Evolutionary conservation across 2,797 vertebrate species (phyloP).

Genomic region (Parauchenoglanis punctatus): DNA sequence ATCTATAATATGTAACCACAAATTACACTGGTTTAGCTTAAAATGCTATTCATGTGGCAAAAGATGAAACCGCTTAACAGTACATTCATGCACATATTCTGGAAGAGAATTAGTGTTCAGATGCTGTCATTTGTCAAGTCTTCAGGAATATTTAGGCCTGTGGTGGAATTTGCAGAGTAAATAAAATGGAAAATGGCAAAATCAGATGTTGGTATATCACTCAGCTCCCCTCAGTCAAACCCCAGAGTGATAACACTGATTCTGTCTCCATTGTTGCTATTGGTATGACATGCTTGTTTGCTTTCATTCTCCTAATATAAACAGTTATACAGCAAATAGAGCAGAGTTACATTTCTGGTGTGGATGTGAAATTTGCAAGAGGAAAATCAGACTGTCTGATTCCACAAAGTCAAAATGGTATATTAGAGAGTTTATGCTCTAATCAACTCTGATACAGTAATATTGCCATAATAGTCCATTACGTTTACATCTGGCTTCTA

Average conservation of each 20-base stretch:
- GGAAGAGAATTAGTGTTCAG: neutral
- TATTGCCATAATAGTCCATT: neutral
- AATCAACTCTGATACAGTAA: neutral
- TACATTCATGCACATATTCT: neutral
- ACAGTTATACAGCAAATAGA: neutral
- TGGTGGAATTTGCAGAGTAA: neutral
- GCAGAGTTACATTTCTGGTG: neutral
- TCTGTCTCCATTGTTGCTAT: neutral
- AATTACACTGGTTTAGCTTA: neutral
- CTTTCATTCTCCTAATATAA: neutral
- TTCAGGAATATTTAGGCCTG: neutral
- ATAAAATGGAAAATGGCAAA: neutral
- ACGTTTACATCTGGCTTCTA: neutral
- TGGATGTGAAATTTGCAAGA: neutral
- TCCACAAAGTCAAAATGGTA: neutral
- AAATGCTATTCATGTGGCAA: neutral
- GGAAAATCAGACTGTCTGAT: neutral
- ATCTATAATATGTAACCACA: neutral
- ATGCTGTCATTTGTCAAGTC: neutral
- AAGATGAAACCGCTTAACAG: neutral
- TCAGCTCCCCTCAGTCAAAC: neutral
- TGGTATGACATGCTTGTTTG: neutral
- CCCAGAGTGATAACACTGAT: neutral
- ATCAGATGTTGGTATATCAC: neutral
- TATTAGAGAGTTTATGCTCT: neutral